Base-by-base conservation (phyloP, 2,113 vertebrate species). In the Struthidea cinerea region DNA sequence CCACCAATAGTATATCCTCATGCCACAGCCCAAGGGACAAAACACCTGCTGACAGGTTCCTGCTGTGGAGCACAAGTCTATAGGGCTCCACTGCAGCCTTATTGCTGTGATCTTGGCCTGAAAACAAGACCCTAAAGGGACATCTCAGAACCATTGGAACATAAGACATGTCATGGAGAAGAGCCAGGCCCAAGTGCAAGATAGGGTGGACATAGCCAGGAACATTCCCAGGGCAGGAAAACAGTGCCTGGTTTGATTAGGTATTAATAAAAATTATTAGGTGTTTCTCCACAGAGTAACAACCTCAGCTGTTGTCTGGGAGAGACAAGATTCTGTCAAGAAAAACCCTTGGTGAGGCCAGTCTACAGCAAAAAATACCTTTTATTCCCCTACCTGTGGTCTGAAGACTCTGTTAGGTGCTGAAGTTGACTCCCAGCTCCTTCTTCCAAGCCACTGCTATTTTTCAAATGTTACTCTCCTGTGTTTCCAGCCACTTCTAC, bases 171-270 rank as follows among this genome's bases (percentile, higher is more conserved):
- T 3, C 42, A 33, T 9, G 13, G 22, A 57, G 55, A 89, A 52
- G 59, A 61, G 11, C 18, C 28, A 64, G 35, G 37, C 16, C 46
- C 50, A 37, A 84, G 46, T 15, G 55, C 13, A 75, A 17, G 3
- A 11, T 1, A 6, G 17, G 5, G 11, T 35, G 23, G 33, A 24
- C 2, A 0, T 3, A 30, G 12, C 11, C 39, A 89, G 41, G 44
- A 56, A 24, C 16, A 17, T 11, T 76, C 5, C 59, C 71, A 80
- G 44, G n/a, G 42, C 9, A 23, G 15, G 59, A 3, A 63, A 21
- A 5, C 13, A 44, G 19, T 65, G 30, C 4, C 64, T 56, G 21
- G 13, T 75, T 81, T 86, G 44, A 16, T 77, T n/a, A 50, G 24
- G 22, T 44, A 32, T 32, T 68, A 53, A 64, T 22, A 63, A 71